These are phyloP conservation scores for Apodemus agrarius DNA, from an alignment of 2,797 vertebrate genomes.

Conservation along the genomic window DNA sequence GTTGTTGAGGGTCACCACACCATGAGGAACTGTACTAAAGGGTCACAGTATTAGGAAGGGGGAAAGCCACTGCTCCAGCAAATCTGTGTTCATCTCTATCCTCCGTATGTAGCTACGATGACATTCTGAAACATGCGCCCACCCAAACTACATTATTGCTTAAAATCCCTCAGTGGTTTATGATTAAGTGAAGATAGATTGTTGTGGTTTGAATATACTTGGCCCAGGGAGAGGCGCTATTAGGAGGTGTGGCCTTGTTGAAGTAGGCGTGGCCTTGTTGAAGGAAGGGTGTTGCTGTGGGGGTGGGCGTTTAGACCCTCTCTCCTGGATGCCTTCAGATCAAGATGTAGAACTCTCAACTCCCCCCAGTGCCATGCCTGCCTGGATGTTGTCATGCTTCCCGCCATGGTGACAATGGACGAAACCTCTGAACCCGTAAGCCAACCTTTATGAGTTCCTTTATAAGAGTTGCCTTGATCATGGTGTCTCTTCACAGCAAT, in stretches of 20 bases:
- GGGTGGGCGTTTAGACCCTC: not conserved
- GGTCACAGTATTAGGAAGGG: not conserved
- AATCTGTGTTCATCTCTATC: not conserved
- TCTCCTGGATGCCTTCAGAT: not conserved
- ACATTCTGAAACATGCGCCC: too few relatives aligned
- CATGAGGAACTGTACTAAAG: not conserved
- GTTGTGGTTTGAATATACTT: not conserved
- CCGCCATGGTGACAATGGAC: not conserved
- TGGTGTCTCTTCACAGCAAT: not conserved
- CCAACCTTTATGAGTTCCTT: not conserved
- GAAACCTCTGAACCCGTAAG: not conserved
- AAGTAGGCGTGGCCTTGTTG: not conserved
- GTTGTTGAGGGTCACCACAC: not conserved
- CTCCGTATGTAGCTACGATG: not conserved
- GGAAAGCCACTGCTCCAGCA: not conserved
- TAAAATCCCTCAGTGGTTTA: slow-evolving; percentile 1
- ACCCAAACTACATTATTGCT: not conserved
- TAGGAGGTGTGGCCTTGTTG: not conserved
- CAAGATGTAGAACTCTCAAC: not conserved
- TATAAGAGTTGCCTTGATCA: not conserved
- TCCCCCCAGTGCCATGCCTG: not conserved
- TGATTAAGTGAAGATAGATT: slow-evolving; percentile 2
- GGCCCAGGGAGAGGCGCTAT: not conserved
- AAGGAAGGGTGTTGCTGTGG: not conserved
- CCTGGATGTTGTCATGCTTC: not conserved